Conservation (phyloP, 2,797 vertebrate species). For the Molothrus aeneus region DNA sequence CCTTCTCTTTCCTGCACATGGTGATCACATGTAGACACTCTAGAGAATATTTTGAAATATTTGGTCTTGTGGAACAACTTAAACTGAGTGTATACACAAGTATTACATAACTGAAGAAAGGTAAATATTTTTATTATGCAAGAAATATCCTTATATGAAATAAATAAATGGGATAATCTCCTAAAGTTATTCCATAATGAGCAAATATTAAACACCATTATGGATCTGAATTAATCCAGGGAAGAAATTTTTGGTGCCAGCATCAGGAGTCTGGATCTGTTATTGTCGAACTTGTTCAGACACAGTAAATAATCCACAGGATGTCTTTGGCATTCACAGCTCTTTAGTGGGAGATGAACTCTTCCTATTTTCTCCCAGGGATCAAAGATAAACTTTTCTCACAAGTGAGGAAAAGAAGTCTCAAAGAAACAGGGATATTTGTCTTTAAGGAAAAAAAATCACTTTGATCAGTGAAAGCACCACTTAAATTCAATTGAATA, state of each 20-base stretch:
- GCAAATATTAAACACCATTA: background rate
- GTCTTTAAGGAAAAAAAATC: background rate
- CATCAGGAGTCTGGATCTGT: background rate
- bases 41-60: background rate
- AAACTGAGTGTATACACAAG: background rate
- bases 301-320: background rate
- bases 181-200: background rate
- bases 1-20: background rate
- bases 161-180: background rate
- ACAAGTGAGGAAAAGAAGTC: background rate
- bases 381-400: background rate
- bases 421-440: background rate
- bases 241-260: background rate
- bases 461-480: rapidly evolving
- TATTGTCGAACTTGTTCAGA: background rate
- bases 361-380: background rate
- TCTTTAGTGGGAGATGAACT: background rate
- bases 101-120: background rate
- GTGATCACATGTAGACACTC: background rate
- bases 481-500: background rate
- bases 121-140: background rate
- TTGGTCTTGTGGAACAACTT: background rate
- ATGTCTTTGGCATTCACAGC: background rate
- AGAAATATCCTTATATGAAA: background rate
- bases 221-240: background rate